Base-by-base conservation (phyloP, 2,888 invertebrate genomes). In the Eupithecia pulchellata region DNA sequence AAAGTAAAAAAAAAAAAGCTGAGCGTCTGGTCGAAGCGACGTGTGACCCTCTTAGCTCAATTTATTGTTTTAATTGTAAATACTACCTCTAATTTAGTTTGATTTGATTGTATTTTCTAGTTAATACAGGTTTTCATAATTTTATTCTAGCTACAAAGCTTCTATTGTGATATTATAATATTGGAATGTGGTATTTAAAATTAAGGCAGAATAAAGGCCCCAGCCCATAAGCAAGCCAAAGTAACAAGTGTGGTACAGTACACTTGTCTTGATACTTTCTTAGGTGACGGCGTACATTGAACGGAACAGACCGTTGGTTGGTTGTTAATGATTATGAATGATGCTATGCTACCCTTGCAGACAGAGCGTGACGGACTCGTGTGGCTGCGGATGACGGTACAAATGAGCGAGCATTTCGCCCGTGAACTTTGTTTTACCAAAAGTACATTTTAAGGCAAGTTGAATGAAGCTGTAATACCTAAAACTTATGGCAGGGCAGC, bases 321-420 rank as follows among this genome's bases (percentile, higher is more conserved):
- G n/a, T n/a, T 77, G 67, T 61, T 73, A 69, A 64, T 77, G 75
- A 67, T 76, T 74, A 77, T 72, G 76, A 77, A 77, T 76, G 78
- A 77, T 78, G 74, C 61, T 30, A 52, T 36, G 61, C 78, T 73
- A 75, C 77, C 77, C 77, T 75, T 68, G 62, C 72, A 75, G 77
- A 69, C 73, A 80, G 82, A 87, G 82, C 91, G 81, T 90, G 89
- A 89, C 90, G 87, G 87, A 85, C 79, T 78, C 86, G 83, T 84
- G 83, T 83, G 86, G 86, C 79, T 88, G 88, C 87, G 82, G 86
- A 86, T 82, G 83, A 83, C 25, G 25, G 52, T 52, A 82, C 82
- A 83, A 81, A 66, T 71, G 70, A 75, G 84, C 82, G 80, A 82
- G 77, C 83, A 84, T 84, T 86, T 84, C 83, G 84, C 81, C 86